Evolutionary conservation across 2,113 vertebrate species (phyloP), one percentile per base, ranked within the genome.

Genomic region (Xyrauchen texanus): DNA sequence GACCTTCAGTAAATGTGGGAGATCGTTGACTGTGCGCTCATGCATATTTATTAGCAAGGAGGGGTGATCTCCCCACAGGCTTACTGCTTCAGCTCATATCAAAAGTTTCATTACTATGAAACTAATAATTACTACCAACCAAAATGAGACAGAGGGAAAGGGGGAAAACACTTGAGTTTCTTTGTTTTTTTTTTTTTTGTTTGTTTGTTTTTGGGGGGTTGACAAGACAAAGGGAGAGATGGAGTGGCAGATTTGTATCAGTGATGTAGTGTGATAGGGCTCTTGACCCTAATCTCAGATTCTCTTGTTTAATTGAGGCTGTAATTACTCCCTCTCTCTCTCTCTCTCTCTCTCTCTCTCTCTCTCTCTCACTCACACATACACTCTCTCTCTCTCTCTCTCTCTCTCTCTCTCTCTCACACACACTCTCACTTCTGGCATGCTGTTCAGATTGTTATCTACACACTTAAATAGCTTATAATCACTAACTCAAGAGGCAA

Each of bases 291-390:
- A 73, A 84, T 84, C 65, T 84, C 71, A 79, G 66, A 84, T 84
- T 82, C 80, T 76, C 83, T 84, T 82, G 80, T 82, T 84, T 84
- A 84, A 84, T 68, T 81, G 83, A 82, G 80, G 79, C 73, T 84
- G 80, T 84, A 84, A 84, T 84, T 84, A 84, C 49, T 81, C 78
- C 3, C 21, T 34, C 21, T 34, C 21, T 34, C 21, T 34, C 21
- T 34, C 21, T 34, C 21, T 34, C 21, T 34, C 21, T 34, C 21
- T 34, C 21, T 34, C n/a, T n/a, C n/a, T n/a, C n/a, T n/a, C n/a
- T n/a, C n/a, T n/a, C n/a, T n/a, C n/a, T n/a, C n/a, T n/a, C n/a
- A 69, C 46, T 16, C 16, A 73, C 78, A 79, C 44, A n/a, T n/a
- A n/a, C n/a, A n/a, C n/a, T 34, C 21, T 34, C 21, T 34, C 21